A percentile compares a stretch with the other conserved stretches of the same genome.
phyloP scores from a whole-genome alignment of 2,888 invertebrate species.

The Byasa hedistus region DNA sequence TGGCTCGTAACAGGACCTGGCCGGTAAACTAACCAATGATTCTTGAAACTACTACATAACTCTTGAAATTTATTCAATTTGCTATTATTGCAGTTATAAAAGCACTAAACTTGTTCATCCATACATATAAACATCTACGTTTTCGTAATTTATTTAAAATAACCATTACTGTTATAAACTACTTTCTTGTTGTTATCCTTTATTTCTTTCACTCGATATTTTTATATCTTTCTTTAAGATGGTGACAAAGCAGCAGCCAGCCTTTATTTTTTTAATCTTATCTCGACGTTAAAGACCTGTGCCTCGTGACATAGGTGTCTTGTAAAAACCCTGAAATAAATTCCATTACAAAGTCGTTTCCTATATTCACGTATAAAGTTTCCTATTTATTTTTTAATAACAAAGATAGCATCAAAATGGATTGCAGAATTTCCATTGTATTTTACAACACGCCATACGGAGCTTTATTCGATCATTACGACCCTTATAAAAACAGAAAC shows the following conservation, averaged over 20 bases:
- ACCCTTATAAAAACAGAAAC: slow-evolving; percentile 17
- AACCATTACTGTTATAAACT: too few species aligned
- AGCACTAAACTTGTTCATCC: too few species aligned
- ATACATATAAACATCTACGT: too few species aligned
- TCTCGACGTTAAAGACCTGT: too few species aligned
- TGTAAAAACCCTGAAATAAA: neutral
- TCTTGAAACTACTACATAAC: slow-evolving; percentile 44
- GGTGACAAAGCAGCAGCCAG: too few species aligned
- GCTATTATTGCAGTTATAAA: neutral
- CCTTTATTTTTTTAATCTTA: too few species aligned
- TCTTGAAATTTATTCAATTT: neutral
- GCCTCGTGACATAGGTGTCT: too few species aligned
- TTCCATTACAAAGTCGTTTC: neutral
- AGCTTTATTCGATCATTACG: slow-evolving; percentile 20
- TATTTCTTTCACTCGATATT: too few species aligned
- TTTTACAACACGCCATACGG: slow-evolving; percentile 5
- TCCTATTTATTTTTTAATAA: neutral
- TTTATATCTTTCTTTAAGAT: too few species aligned
- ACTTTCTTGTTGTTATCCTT: too few species aligned
- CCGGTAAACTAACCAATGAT: slow-evolving; percentile 61
- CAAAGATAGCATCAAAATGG: slow-evolving; percentile 1
- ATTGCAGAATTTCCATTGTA: slow-evolving; percentile 3
- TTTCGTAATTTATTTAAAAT: too few species aligned
- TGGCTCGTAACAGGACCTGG: slow-evolving; percentile 64
- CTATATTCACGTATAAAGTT: neutral